Conservation (phyloP, 2,797 vertebrate genomes). For the Mormyrus hasselquistii region DNA sequence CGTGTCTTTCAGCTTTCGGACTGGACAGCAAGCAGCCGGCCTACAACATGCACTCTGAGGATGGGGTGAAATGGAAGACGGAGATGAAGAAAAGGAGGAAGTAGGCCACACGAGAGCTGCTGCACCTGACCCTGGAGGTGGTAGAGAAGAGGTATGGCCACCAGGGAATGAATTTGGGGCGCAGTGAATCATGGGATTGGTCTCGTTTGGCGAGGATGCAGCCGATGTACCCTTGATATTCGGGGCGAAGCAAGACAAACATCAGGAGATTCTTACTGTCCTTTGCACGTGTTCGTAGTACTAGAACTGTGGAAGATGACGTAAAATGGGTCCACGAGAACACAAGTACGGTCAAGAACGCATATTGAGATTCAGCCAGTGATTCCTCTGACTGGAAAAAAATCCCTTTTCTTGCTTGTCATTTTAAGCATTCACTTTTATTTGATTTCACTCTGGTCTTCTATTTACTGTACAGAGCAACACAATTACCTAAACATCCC, state of each 20-base stretch:
- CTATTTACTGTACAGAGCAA: background rate
- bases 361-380: background rate
- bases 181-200: background rate
- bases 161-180: background rate
- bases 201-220: background rate
- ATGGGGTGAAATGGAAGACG: slow-evolving; percentile 86
- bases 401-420: background rate
- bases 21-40: slow-evolving; percentile 83
- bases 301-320: background rate
- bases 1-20: slow-evolving; percentile 63
- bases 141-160: slow-evolving; percentile 77
- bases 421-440: background rate
- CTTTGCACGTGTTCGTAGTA: background rate
- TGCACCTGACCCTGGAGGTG: slow-evolving; percentile 85
- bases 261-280: background rate
- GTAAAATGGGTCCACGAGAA: background rate
- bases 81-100: slow-evolving; percentile 91
- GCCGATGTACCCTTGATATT: background rate
- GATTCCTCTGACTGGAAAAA: background rate
- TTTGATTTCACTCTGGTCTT: background rate
- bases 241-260: background rate
- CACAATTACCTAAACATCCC: background rate
- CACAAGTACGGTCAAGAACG: background rate
- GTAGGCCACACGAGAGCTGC: slow-evolving; percentile 80
- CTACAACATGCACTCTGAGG: slow-evolving; percentile 91